Evolutionary conservation across 2,888 invertebrate genomes (phyloP).

Genomic region (Synergus itoensis): DNA sequence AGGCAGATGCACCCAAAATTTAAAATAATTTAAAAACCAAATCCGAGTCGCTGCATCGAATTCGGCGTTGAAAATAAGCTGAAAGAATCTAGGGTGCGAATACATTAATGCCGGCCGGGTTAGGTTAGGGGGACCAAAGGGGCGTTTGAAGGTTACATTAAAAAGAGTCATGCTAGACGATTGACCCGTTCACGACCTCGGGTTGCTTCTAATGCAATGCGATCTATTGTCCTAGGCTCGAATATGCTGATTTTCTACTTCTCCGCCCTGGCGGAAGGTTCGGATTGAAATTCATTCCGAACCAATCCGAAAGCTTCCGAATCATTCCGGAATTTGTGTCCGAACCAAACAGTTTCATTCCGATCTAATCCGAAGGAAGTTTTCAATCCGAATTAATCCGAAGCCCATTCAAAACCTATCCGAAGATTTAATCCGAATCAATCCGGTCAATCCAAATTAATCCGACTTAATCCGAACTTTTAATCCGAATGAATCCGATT

Average conservation of each 20-base stretch:
- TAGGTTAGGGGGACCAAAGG: background rate
- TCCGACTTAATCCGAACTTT: too few species aligned
- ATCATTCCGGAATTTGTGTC: too few species aligned
- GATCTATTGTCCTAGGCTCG: constrained; percentile 41
- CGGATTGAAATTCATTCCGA: too few species aligned
- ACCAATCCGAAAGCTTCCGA: too few species aligned
- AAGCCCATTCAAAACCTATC: too few species aligned
- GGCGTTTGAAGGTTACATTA: constrained; percentile 24
- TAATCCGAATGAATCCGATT: too few species aligned
- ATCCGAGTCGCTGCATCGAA: constrained; percentile 61
- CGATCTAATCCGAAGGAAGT: too few species aligned
- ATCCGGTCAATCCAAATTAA: too few species aligned
- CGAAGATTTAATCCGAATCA: too few species aligned
- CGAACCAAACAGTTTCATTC: too few species aligned
- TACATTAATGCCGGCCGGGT: constrained; percentile 52
- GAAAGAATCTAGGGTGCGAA: constrained; percentile 51
- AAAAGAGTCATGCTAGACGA: background rate
- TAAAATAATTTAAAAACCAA: constrained; percentile 64
- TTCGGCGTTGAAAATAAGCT: constrained; percentile 47
- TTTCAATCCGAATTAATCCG: too few species aligned
- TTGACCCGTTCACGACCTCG: constrained; percentile 38
- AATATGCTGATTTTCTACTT: background rate
- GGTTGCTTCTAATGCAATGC: constrained; percentile 21
- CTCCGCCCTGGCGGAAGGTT: too few species aligned
- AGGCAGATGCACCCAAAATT: constrained; percentile 65